These are phyloP conservation scores for Acrossocheilus wenchowensis DNA, from an alignment of 2,797 vertebrate genomes.

Conservation along the genomic window DNA sequence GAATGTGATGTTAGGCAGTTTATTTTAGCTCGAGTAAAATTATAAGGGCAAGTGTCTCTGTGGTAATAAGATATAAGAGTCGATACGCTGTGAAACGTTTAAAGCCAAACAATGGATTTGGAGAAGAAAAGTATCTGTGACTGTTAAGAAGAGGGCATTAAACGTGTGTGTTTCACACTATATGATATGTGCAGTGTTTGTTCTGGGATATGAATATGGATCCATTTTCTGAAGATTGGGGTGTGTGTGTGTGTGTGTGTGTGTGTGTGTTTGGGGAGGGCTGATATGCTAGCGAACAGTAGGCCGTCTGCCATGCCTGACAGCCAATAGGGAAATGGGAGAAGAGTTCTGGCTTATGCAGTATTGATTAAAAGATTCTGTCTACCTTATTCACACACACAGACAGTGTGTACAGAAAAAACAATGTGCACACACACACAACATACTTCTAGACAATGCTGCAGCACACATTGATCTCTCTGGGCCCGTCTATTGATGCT, in stretches of 20 bases:
- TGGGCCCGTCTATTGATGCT: neutral
- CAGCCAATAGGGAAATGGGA: conserved; percentile 23
- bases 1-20: conserved; percentile 39
- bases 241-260: neutral
- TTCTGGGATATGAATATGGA: conserved; percentile 37
- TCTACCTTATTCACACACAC: conserved; percentile 28
- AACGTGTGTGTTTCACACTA: neutral
- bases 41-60: conserved; percentile 16
- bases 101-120: neutral
- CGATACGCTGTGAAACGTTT: neutral
- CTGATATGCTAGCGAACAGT: conserved; percentile 15
- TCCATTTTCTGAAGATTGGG: conserved; percentile 20
- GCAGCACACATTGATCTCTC: conserved; percentile 11
- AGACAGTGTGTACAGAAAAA: neutral
- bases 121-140: neutral
- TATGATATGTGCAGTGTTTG: conserved; percentile 17
- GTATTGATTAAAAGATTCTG: conserved; percentile 41
- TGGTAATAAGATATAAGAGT: conserved; percentile 13
- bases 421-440: neutral
- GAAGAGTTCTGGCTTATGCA: conserved; percentile 29
- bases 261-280: conserved; percentile 12
- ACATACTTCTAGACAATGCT: conserved; percentile 23
- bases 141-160: neutral
- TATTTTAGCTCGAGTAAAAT: conserved; percentile 44
- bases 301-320: conserved; percentile 19